These are phyloP conservation scores for Poeciliopsis retropinna DNA, from an alignment of 2,113 vertebrate genomes.

Conservation along the genomic window DNA sequence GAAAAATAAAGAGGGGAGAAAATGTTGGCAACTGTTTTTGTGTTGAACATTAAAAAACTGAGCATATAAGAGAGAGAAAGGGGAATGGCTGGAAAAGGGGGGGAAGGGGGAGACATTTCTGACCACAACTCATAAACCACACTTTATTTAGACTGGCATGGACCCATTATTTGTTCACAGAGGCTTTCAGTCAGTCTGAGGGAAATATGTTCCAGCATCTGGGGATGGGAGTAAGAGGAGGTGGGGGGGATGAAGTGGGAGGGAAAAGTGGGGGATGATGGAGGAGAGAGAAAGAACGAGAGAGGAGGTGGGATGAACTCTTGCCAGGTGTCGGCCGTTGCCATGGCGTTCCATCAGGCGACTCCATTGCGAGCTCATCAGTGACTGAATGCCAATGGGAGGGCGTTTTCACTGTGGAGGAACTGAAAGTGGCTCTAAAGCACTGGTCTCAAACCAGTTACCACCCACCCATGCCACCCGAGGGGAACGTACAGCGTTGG, in stretches of 20 bases:
- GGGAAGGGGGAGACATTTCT: constrained; percentile 89
- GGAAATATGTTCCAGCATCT: constrained; percentile 91
- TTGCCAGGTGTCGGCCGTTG: constrained; percentile 92
- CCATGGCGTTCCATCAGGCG: constrained; percentile 94
- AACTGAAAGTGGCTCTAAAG: constrained; percentile 66
- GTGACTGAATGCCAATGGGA: constrained; percentile 87
- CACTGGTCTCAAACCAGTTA: constrained; percentile 63
- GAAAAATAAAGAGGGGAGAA: constrained; percentile 62
- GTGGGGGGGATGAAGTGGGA: constrained; percentile 74
- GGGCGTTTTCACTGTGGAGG: constrained; percentile 60
- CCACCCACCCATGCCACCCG: constrained; percentile 30
- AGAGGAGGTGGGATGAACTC: constrained; percentile 77
- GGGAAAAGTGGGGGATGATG: constrained; percentile 19
- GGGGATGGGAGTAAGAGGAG: constrained; percentile 81
- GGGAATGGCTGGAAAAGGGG: constrained; percentile 76
- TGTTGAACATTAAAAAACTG: constrained; percentile 89
- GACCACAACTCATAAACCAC: constrained; percentile 95
- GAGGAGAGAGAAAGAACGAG: constrained; percentile 14
- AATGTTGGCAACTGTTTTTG: constrained; percentile 86
- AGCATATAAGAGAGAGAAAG: constrained; percentile 75
- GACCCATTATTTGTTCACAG: constrained; percentile 96
- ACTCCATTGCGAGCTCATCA: constrained; percentile 89
- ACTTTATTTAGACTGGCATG: constrained; percentile 95
- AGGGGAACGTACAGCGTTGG: constrained; percentile 59
- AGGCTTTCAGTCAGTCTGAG: constrained; percentile 95